A percentile compares a stretch with the other conserved stretches of the same genome.
These are phyloP conservation scores for Drosophila paucipuncta DNA, from an alignment of 2,888 invertebrate genomes.

Conservation along the genomic window DNA sequence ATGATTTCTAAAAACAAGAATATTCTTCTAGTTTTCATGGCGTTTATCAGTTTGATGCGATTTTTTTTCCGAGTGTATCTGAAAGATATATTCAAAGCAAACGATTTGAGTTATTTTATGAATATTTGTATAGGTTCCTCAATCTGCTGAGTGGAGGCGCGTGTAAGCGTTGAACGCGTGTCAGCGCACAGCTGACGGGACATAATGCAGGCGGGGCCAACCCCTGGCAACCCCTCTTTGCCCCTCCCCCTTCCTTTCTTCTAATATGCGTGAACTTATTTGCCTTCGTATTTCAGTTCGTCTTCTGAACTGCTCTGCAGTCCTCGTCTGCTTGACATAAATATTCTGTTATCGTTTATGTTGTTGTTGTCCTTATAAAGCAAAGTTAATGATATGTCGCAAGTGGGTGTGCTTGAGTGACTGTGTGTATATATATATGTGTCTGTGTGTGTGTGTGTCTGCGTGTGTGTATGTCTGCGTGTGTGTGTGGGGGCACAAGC, in stretches of 20 bases:
- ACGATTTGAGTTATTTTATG: slow-evolving; percentile 35
- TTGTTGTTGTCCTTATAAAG: slow-evolving; percentile 57
- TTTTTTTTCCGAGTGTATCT: slow-evolving; percentile 2
- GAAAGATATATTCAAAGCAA: slow-evolving; percentile 25
- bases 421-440: slow-evolving; percentile 9
- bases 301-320: slow-evolving; percentile 36
- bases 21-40: not conserved
- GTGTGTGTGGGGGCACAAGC: slow-evolving; percentile 18
- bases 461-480: slow-evolving; percentile 21
- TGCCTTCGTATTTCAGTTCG: slow-evolving; percentile 59
- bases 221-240: too few species aligned
- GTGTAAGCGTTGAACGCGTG: slow-evolving; percentile 15
- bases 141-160: slow-evolving; percentile 7
- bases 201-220: slow-evolving; percentile 14
- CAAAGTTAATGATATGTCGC: slow-evolving; percentile 78
- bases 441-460: slow-evolving; percentile 1
- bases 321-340: slow-evolving; percentile 25
- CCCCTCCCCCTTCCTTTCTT: not conserved
- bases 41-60: not conserved
- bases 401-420: slow-evolving; percentile 35
- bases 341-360: slow-evolving; percentile 27
- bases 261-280: slow-evolving; percentile 52
- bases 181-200: slow-evolving; percentile 33
- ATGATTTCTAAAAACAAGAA: not conserved
- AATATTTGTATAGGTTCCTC: slow-evolving; percentile 35